A percentile compares a stretch with the other conserved stretches of the same genome.
Conservation (phyloP, 2,113 vertebrate genomes). For the Aptenodytes patagonicus region DNA sequence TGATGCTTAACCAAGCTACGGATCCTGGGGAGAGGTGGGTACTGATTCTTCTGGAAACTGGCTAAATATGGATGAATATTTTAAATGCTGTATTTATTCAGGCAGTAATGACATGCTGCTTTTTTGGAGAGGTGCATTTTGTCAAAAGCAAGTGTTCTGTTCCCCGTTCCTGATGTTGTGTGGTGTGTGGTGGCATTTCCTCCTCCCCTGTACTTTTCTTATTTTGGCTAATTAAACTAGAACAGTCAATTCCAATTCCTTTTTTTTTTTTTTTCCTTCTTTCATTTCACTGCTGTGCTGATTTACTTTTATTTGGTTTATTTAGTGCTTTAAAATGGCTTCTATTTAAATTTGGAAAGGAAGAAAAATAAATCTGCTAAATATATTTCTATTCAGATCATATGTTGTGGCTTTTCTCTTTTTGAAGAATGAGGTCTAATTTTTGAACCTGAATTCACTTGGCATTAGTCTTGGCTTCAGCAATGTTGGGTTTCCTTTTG, state of each 20-base stretch:
- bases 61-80: background rate
- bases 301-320: background rate
- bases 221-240: conserved; percentile 24
- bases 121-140: background rate
- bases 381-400: conserved; percentile 53
- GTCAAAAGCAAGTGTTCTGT: conserved; percentile 9
- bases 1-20: background rate
- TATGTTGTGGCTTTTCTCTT: conserved; percentile 48
- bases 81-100: background rate
- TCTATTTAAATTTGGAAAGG: conserved; percentile 49
- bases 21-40: background rate
- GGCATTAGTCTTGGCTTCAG: conserved; percentile 18
- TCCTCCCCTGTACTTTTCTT: background rate
- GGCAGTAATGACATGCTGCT: conserved; percentile 22
- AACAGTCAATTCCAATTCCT: background rate
- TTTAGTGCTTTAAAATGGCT: conserved; percentile 29
- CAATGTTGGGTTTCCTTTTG: conserved; percentile 43
- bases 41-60: background rate
- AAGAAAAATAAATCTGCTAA: conserved; percentile 52
- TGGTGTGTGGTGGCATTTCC: background rate
- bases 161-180: background rate
- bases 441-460: conserved; percentile 57
- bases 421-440: conserved; percentile 50
- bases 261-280: background rate
- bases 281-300: background rate